Evolutionary conservation across 2,888 invertebrate genomes (phyloP).

Genomic region (Macropis europaea): DNA sequence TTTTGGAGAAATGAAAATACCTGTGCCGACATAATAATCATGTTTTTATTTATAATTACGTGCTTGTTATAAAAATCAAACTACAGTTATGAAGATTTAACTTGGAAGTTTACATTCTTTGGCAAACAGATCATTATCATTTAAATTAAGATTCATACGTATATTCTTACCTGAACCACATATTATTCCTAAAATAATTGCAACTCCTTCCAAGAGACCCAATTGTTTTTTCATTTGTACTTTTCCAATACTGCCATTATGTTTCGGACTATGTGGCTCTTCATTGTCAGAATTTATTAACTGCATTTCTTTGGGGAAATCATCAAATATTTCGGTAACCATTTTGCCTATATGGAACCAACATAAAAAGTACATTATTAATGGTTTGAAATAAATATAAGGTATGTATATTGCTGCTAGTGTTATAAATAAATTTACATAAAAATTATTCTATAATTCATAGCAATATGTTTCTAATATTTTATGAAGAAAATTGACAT

Average conservation of each 20-base stretch:
- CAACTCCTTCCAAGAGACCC: constrained; percentile 94
- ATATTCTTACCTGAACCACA: constrained; percentile 89
- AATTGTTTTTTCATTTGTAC: constrained; percentile 93
- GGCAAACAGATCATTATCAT: background rate
- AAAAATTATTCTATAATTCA: background rate
- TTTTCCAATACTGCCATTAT: constrained; percentile 72
- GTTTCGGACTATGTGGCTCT: constrained; percentile 6
- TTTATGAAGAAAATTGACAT: background rate
- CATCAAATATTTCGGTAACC: constrained; percentile 39
- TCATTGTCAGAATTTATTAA: constrained; percentile 50
- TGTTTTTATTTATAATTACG: background rate
- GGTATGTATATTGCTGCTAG: background rate
- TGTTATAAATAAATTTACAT: background rate
- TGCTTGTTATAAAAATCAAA: background rate
- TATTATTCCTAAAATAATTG: constrained; percentile 96
- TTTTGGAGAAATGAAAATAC: constrained; percentile 97
- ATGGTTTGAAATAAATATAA: background rate
- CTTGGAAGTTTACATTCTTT: too few species aligned
- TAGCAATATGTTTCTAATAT: background rate
- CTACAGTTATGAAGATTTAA: too few species aligned
- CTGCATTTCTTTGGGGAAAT: constrained; percentile 45
- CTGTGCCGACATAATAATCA: constrained; percentile 76
- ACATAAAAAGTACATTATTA: background rate
- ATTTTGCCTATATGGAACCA: constrained; percentile 32
- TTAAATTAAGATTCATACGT: background rate